Conservation (phyloP, 2,113 vertebrate genomes). For the Acrocephalus kingi region DNA sequence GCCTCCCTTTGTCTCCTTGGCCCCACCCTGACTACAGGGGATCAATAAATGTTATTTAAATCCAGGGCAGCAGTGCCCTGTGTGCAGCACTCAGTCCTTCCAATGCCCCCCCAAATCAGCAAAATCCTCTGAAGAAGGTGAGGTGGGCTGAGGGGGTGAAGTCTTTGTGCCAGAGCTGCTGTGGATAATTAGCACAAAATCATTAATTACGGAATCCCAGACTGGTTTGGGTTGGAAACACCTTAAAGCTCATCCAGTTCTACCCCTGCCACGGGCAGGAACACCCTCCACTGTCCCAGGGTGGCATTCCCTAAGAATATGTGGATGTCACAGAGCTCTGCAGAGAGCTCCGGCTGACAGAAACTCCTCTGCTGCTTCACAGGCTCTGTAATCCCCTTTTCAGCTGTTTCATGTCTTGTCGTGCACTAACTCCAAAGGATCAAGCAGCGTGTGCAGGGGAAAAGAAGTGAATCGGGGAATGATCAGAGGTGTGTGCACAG, state of each 20-base stretch:
- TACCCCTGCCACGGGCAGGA: neutral
- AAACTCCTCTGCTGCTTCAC: neutral
- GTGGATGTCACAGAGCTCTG: neutral
- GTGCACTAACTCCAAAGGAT: neutral
- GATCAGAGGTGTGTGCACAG: neutral
- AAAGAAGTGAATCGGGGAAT: neutral
- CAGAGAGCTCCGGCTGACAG: neutral
- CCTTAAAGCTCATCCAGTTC: neutral
- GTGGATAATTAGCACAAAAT: neutral
- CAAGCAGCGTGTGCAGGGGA: neutral
- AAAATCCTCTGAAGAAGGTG: too few species aligned
- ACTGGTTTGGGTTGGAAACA: neutral
- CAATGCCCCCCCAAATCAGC: neutral
- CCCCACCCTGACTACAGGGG: neutral
- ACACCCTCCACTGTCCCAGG: neutral
- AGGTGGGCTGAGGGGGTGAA: too few species aligned
- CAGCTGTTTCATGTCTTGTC: neutral
- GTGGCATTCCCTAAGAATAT: neutral
- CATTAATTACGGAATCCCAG: neutral
- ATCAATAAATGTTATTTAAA: neutral
- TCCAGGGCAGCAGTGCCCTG: accelerated
- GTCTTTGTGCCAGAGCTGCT: neutral
- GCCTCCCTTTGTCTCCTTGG: neutral
- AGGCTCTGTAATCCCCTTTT: neutral
- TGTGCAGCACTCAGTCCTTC: accelerated